These are phyloP conservation scores for Leptopilina clavipes DNA, from an alignment of 1,140 invertebrate species.

Conservation along the genomic window DNA sequence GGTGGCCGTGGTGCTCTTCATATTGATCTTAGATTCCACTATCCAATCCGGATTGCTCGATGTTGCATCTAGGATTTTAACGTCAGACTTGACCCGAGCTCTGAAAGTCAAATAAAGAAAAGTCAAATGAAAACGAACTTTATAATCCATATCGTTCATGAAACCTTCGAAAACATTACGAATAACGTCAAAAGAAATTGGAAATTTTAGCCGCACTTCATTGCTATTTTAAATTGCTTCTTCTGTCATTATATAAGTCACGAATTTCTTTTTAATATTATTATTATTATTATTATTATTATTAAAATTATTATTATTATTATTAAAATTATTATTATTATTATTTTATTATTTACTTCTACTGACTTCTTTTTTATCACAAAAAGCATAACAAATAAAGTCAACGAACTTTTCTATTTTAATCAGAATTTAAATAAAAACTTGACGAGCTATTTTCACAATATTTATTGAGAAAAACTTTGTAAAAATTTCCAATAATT, in stretches of 20 bases:
- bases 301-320: too few relatives aligned
- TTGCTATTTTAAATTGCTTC: constrained; percentile 17
- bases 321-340: too few relatives aligned
- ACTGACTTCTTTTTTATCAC: too few relatives aligned
- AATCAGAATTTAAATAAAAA: constrained; percentile 23
- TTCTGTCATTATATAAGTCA: neutral
- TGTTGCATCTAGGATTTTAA: constrained; percentile 87
- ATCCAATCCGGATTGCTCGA: constrained; percentile 87
- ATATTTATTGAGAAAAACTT: too few relatives aligned
- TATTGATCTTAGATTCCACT: constrained; percentile 87
- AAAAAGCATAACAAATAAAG: constrained; percentile 9
- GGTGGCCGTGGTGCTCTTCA: constrained; percentile 88
- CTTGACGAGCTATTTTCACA: too few relatives aligned
- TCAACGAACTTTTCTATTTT: neutral
- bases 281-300: too few relatives aligned
- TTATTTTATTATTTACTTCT: neutral
- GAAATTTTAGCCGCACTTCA: constrained; percentile 10
- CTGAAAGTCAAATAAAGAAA: constrained; percentile 74
- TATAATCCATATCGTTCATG: neutral
- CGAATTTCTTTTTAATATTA: neutral
- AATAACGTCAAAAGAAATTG: constrained; percentile 2
- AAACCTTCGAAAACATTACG: constrained; percentile 17
- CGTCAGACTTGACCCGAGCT: constrained; percentile 89
- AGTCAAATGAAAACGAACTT: constrained; percentile 34
- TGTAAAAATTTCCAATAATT: too few relatives aligned